phyloP scores from a whole-genome alignment of 2,888 invertebrate genomes.

The Drosophila kambysellisi region DNA sequence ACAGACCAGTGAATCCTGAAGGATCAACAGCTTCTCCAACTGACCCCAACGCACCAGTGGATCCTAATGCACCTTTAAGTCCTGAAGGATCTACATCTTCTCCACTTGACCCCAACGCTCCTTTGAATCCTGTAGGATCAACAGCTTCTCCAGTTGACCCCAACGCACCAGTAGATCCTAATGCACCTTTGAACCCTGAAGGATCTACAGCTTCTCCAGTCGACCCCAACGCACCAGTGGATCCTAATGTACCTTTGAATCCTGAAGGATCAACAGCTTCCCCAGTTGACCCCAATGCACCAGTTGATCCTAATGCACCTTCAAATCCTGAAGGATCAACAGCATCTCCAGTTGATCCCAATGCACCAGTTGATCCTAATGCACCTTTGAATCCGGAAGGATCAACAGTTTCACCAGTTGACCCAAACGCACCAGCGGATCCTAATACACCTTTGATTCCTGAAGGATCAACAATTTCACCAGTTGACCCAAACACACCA shows the following conservation, averaged over 20 bases:
- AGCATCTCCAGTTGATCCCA: not conserved
- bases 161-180: not conserved
- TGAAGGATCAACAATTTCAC: not conserved
- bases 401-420: not conserved
- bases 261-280: not conserved
- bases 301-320: constrained; percentile 19
- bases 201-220: not conserved
- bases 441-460: constrained; percentile 14
- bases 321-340: too few species aligned
- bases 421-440: constrained; percentile 21
- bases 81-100: too few species aligned
- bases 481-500: constrained; percentile 11
- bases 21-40: not conserved
- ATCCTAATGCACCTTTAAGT: not conserved
- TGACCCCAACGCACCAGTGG: rapidly evolving
- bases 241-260: not conserved
- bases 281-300: constrained; percentile 6
- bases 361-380: constrained; percentile 3
- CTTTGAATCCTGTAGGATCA: too few species aligned
- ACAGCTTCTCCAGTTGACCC: not conserved
- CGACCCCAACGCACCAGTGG: constrained; percentile 1
- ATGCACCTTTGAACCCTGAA: not conserved
- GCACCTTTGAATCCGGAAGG: not conserved
- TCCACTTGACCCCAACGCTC: not conserved
- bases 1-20: not conserved